Percentiles rank a stretch among this genome's conserved stretches.
These are phyloP conservation scores for Schizothorax lantsangensis DNA, from an alignment of 2,797 vertebrate species.

Conservation along the genomic window DNA sequence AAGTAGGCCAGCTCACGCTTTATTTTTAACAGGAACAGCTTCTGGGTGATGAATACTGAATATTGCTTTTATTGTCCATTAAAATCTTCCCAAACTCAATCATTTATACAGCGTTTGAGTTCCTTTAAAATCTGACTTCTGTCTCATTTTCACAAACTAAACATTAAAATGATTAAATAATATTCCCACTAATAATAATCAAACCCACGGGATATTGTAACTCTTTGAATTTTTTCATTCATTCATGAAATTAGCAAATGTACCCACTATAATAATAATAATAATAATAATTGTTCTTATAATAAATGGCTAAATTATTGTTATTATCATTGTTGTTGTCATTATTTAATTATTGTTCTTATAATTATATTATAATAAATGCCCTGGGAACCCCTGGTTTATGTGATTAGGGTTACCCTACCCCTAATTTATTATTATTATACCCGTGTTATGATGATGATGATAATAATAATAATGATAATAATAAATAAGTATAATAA, in stretches of 20 bases:
- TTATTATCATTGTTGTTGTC: no score
- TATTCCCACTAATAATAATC: not conserved
- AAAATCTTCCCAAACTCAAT: not conserved
- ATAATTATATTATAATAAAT: not conserved
- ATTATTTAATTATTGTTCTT: not conserved
- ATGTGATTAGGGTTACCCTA: no score
- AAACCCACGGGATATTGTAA: not conserved
- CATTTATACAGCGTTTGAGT: not conserved
- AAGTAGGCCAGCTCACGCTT: conserved; percentile 26
- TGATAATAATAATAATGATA: no score
- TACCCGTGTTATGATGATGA: not conserved
- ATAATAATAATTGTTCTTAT: not conserved
- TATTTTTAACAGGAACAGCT: conserved; percentile 6
- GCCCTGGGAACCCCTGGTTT: no score
- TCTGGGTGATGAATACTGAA: conserved; percentile 15
- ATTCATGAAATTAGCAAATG: not conserved
- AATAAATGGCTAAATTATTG: no score
- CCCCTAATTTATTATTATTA: not conserved
- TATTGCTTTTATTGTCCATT: conserved; percentile 12
- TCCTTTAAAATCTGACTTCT: not conserved
- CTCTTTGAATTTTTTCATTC: no score
- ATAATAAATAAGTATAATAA: not conserved
- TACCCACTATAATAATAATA: not conserved
- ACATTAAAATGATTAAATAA: not conserved
- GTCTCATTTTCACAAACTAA: not conserved